Base-by-base conservation (phyloP, 2,797 vertebrate genomes). In the Thaleichthys pacificus region DNA sequence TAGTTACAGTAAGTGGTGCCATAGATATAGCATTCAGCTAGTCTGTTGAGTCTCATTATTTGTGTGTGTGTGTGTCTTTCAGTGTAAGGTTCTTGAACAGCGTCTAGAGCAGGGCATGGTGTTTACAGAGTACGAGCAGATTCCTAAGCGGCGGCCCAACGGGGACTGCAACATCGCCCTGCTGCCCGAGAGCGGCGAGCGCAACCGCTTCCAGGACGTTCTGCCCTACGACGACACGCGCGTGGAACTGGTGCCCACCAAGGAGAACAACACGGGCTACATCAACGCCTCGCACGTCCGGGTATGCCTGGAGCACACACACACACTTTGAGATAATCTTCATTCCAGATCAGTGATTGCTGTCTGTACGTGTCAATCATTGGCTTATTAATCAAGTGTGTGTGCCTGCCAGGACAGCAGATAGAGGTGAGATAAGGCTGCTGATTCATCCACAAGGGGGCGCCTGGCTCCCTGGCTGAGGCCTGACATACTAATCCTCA, bases 181-280 rank as follows among this genome's bases (percentile, higher is more conserved):
- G 64, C 93, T 95, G 78, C 95, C 94, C 0, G 97, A 99, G 76
- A 99, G 96, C 5, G 90, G 90, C 0, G 98, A 99, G 71, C 92
- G 97, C 71, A 99, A 99, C 85, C 92, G 98, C 14, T 99, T 99
- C 88, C 95, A 96, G 63, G 98, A 99, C 0, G 97, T 98, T 14
- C 93, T 99, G 80, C 97, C 97, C 0, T 99, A 99, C 0, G 96
- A 99, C 2, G 93, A 95, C 35, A 95, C 94, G 12, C 93, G 97
- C 4, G 96, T 99, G 82, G 97, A 99, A 88, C 89, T 99, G 80
- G 95, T 99, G 69, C 98, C 98, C 78, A 99, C 96, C 63, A 99
- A 99, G 87, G 98, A 99, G 82, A 99, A 99, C 86, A 99, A 98
- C 85, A 99, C 97, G 0, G 98, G 98, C 58, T 99, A 99, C 89